Evolutionary conservation across 2,888 invertebrate species (phyloP), one percentile per base, ranked within the genome.

Genomic region (Oxytorus armatus): DNA sequence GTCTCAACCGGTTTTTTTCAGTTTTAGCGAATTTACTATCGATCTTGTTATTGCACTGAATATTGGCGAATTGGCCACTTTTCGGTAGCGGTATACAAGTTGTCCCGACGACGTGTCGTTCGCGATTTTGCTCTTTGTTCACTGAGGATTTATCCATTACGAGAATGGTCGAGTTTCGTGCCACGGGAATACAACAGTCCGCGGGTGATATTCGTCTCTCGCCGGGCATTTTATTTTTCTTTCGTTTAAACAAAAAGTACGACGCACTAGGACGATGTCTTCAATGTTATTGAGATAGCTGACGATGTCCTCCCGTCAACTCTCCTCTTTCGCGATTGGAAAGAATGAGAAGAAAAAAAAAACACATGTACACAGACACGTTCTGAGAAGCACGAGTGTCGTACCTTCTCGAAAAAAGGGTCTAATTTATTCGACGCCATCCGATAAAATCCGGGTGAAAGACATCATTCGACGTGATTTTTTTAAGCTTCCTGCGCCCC

Each of bases 11-110:
- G 82, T 92, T 92, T 77, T 85, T 88, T 79, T 91, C 89, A 1
- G 92, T 92, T 65, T 92, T 92, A 0, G 84, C 88, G 8, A 88
- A 81, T 79, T 92, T 92, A 51, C 85, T 86, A 51, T 86, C 83
- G 3, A 81, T 44, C 47, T 81, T 86, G n/a, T 85, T 85, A 14
- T 44, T 51, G 36, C 23, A 68, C 5, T 78, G 29, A 23, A 76
- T 81, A 23, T 81, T 73, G 1, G 84, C 44, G 4, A 84, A 85
- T 16, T 85, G 84, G 3, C 81, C 83, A 14, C 74, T 80, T 14
- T 85, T 86, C 0, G 88, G 88, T 18, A 90, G 51, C 10, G 90
- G 88, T 8, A 90, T 90, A 33, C 83, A 85, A 14, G 78, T 86
- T 21, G 72, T 61, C 10, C 33, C 49, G 18, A 23, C 16, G 21